Evolutionary conservation across 2,797 vertebrate genomes (phyloP), one percentile per base, ranked within the genome.

Genomic region (Pseudochaenichthys georgianus): DNA sequence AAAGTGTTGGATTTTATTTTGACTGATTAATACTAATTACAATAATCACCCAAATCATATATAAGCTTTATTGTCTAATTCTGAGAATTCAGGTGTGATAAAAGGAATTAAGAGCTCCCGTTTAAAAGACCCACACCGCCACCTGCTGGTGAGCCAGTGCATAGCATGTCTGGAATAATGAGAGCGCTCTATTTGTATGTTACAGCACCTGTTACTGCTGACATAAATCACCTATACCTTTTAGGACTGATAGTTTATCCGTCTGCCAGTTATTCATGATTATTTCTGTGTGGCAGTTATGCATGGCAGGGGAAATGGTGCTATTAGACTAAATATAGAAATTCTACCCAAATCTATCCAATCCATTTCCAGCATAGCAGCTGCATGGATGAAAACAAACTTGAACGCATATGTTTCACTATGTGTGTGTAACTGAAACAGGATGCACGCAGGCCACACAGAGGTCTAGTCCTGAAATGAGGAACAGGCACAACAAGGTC

Each of bases 101-200:
- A 68, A 61, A 17, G 31, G 0, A 47, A 16, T 48, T 12, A 4
- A 13, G 13, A 45, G 19, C 2, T 4, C 9, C 15, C 62, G 41
- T 55, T 46, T 31, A 4, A 63, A 63, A 63, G 57, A 78, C 15
- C 86, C 74, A 88, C 62, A 90, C 85, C 91, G 93, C 89, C 95
- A 93, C 85, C 94, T 95, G 73, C 87, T 95, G 95, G 92, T 75
- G 17, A 80, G 9, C 9, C 46, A 38, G 65, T 3, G 3, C 21
- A 55, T 1, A 55, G 0, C 52, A 78, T 9, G 6, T 41, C 57
- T 61, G 2, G 13, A 59, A 45, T 15, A 0, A 70, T 28, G 28
- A 31, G 15, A 31, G 9, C 2, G 19, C n/a, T 55, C 13, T 13
- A 46, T 46, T 47, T 45, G 2, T 46, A 66, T 66, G 21, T 3